phyloP scores from a whole-genome alignment of 1,140 invertebrate species.

The Orchesella cincta region DNA sequence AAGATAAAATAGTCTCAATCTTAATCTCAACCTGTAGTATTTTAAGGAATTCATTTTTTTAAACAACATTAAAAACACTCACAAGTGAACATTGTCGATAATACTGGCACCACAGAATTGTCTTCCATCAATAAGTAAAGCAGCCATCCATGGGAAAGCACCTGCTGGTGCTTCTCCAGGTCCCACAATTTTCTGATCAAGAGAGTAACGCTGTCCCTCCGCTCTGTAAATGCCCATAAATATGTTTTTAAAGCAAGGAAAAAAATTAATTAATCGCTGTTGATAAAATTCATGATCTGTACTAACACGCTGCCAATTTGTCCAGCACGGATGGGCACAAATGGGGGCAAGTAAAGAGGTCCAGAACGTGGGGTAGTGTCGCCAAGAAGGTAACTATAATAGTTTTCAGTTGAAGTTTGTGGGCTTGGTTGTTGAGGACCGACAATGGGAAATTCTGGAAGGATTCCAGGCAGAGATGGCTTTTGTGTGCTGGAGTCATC shows the following conservation, averaged over 20 bases:
- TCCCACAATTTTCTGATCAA: conserved; percentile 46
- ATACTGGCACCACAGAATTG: conserved; percentile 45
- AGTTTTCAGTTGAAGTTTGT: conserved; percentile 28
- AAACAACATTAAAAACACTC: too few relatives aligned
- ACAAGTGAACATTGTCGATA: conserved; percentile 31
- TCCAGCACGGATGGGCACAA: conserved; percentile 6
- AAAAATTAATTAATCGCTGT: neutral
- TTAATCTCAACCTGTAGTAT: too few relatives aligned
- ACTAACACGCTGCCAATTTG: conserved; percentile 8
- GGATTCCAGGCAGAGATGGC: conserved; percentile 31
- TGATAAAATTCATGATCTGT: neutral
- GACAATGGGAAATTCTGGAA: conserved; percentile 37
- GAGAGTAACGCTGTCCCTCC: conserved; percentile 16
- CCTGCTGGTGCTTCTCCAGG: conserved; percentile 42
- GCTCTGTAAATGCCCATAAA: too few relatives aligned
- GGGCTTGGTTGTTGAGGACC: conserved; percentile 27
- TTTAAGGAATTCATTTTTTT: too few relatives aligned
- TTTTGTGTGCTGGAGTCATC: conserved; percentile 40
- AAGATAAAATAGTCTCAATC: too few relatives aligned
- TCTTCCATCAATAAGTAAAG: conserved; percentile 47
- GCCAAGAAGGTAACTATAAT: neutral
- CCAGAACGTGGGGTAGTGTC: conserved; percentile 21
- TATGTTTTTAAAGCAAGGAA: too few relatives aligned
- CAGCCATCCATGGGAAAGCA: conserved; percentile 51
- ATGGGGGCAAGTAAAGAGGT: conserved; percentile 32